These are phyloP conservation scores for Rousettus madagascariensis DNA, from an alignment of 2,797 vertebrate species.

Conservation along the genomic window DNA sequence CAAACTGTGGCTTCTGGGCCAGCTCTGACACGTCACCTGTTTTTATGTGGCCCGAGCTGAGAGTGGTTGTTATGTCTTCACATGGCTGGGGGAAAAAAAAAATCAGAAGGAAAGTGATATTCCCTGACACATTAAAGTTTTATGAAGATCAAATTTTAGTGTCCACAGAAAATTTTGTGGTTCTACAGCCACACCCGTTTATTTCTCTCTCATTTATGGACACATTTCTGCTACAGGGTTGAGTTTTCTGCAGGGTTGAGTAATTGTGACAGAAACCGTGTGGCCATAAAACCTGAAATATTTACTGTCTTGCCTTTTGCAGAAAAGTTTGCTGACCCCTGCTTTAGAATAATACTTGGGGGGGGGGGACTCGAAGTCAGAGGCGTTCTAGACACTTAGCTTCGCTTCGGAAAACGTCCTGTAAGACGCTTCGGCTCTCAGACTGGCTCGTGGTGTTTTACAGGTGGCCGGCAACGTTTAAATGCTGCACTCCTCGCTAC, in stretches of 20 bases:
- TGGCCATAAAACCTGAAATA: neutral
- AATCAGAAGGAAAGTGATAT: neutral
- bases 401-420: neutral
- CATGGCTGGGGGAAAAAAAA: neutral
- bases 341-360: neutral
- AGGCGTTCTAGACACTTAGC: neutral
- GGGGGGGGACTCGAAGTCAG: neutral
- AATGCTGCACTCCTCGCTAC: too few species aligned
- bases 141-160: neutral
- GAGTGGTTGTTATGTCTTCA: neutral
- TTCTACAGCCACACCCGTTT: neutral
- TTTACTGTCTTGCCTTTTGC: neutral
- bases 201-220: neutral
- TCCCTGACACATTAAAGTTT: neutral
- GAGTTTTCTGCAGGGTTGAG: neutral
- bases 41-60: neutral
- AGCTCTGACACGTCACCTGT: neutral
- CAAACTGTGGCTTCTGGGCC: neutral
- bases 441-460: neutral
- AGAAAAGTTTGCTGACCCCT: neutral
- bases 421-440: neutral
- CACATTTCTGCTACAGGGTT: neutral
- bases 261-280: neutral
- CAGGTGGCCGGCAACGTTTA: too few species aligned
- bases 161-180: neutral